Evolutionary conservation across 2,888 invertebrate species (phyloP).

Genomic region (Ptycholaimellus sp.): DNA sequence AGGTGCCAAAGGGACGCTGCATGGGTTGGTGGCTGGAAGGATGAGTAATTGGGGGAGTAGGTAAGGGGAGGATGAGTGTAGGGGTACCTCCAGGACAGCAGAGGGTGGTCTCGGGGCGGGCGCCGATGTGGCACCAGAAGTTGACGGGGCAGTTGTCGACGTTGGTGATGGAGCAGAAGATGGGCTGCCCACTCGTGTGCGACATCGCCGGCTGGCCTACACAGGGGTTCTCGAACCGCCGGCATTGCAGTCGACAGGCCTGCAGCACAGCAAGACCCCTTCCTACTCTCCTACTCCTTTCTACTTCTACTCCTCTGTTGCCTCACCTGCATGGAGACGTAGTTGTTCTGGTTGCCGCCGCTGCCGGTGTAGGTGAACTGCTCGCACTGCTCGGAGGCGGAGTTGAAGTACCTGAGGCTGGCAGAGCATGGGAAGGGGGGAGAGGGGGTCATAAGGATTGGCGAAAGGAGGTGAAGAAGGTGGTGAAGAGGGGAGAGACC

Average conservation of each 20-base stretch:
- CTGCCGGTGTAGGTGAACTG: constrained; percentile 4
- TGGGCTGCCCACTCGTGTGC: constrained; percentile 6
- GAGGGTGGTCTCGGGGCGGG: constrained; percentile 10
- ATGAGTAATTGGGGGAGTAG: too few species aligned
- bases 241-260: constrained; percentile 16
- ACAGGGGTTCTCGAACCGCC: constrained; percentile 9
- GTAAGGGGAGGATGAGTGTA: too few species aligned
- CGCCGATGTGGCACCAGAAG: constrained; percentile 11
- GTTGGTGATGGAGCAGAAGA: constrained; percentile 12
- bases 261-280: too few species aligned
- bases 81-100: constrained; percentile 6
- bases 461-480: too few species aligned
- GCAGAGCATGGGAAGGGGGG: too few species aligned
- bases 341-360: constrained; percentile 10
- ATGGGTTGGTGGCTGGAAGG: constrained; percentile 21
- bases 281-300: too few species aligned
- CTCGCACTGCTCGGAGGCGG: not conserved
- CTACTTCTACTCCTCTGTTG: too few species aligned
- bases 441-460: too few species aligned
- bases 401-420: too few species aligned
- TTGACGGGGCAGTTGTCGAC: constrained; percentile 11
- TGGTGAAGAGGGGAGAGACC: too few species aligned
- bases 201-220: constrained; percentile 9
- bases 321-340: constrained; percentile 5
- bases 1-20: constrained; percentile 24